phyloP scores from a whole-genome alignment of 2,113 vertebrate species.

The Xyrauchen texanus region DNA sequence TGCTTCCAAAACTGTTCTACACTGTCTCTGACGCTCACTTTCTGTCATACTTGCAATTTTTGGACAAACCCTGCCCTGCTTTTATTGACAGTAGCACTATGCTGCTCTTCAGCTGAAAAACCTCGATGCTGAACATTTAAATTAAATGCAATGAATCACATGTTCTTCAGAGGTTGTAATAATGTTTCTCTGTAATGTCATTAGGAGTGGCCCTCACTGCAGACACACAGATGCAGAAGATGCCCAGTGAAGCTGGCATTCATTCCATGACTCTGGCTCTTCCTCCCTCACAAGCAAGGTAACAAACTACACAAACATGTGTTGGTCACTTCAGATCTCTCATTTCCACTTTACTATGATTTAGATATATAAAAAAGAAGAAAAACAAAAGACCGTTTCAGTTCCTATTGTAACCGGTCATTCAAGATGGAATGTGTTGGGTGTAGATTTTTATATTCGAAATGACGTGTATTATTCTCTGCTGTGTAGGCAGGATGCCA shows the following conservation, averaged over 20 bases:
- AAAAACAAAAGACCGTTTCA: too few species aligned
- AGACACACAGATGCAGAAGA: constrained; percentile 94
- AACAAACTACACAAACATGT: constrained; percentile 37
- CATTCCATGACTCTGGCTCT: constrained; percentile 87
- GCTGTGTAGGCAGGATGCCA: constrained; percentile 79
- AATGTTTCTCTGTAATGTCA: background rate
- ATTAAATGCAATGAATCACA: background rate
- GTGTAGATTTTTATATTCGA: background rate
- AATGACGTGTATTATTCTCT: background rate
- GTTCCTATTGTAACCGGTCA: too few species aligned
- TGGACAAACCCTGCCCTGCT: background rate
- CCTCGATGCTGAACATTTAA: background rate
- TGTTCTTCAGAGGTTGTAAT: background rate
- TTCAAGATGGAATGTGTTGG: background rate
- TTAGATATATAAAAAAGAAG: too few species aligned
- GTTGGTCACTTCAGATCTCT: background rate
- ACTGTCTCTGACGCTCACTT: too few species aligned
- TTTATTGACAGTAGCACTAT: background rate
- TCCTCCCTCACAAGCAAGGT: constrained; percentile 89
- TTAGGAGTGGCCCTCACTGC: constrained; percentile 90
- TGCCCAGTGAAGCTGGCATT: constrained; percentile 90
- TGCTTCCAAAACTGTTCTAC: too few species aligned
- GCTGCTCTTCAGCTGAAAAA: background rate
- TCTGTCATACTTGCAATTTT: too few species aligned
- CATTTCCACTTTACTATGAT: background rate